phyloP scores from a whole-genome alignment of 1,140 invertebrate species.

The Oscheius sp. region DNA sequence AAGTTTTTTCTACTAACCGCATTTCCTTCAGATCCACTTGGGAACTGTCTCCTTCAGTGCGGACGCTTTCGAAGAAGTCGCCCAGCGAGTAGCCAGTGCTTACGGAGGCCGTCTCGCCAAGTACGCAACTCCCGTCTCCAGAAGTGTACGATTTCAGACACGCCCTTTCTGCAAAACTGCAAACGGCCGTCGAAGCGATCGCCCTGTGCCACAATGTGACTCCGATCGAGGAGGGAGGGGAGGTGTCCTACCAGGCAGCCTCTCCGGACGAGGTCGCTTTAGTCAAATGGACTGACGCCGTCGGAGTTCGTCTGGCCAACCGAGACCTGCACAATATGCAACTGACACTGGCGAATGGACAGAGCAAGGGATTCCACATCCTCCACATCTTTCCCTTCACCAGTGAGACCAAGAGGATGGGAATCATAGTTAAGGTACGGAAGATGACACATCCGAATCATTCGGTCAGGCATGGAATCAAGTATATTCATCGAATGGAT shows the following conservation, averaged over 20 bases:
- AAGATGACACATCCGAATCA: not conserved
- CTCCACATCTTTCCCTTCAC: slow-evolving; percentile 96
- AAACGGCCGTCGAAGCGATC: slow-evolving; percentile 82
- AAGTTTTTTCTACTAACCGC: slow-evolving; percentile 21
- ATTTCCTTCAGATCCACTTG: slow-evolving; percentile 53
- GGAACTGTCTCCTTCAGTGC: slow-evolving; percentile 59
- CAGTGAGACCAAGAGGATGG: slow-evolving; percentile 97
- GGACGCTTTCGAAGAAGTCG: slow-evolving; percentile 55
- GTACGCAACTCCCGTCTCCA: not conserved
- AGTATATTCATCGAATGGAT: not conserved
- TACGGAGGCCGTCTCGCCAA: slow-evolving; percentile 53
- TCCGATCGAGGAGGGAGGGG: slow-evolving; percentile 78
- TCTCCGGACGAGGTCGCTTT: slow-evolving; percentile 95
- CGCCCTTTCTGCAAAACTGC: slow-evolving; percentile 56
- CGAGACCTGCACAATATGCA: slow-evolving; percentile 66
- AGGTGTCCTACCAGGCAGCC: slow-evolving; percentile 76
- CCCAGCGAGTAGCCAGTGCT: slow-evolving; percentile 53
- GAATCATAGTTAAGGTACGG: slow-evolving; percentile 85
- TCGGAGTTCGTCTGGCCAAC: slow-evolving; percentile 69
- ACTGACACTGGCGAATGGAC: not conserved
- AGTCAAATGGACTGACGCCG: slow-evolving; percentile 74
- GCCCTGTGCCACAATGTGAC: slow-evolving; percentile 99
- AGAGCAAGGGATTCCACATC: slow-evolving; percentile 77
- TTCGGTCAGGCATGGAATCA: too few relatives aligned
- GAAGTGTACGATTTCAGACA: slow-evolving; percentile 26